Conservation (phyloP, 2,888 invertebrate species). For the Eucriotettix oculatus region DNA sequence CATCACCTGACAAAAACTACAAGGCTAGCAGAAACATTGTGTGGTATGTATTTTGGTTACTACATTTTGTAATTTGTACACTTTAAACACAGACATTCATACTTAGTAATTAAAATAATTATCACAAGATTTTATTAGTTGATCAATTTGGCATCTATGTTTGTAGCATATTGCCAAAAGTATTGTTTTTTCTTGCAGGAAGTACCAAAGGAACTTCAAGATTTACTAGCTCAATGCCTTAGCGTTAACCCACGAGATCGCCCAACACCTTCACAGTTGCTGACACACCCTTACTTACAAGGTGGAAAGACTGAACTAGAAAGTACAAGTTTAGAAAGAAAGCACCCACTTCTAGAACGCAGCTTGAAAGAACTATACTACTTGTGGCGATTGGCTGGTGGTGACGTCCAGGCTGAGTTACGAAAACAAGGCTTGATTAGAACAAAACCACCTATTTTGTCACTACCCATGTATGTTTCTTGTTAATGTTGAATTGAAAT, state of each 20-base stretch:
- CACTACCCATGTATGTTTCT: slow-evolving; percentile 37
- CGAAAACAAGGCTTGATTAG: slow-evolving; percentile 82
- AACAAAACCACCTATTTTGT: slow-evolving; percentile 59
- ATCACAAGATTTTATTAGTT: too few species aligned
- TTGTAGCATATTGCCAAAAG: not conserved
- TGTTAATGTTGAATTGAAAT: not conserved
- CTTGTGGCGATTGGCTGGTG: slow-evolving; percentile 91
- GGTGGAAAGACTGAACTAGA: slow-evolving; percentile 14
- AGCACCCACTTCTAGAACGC: slow-evolving; percentile 34
- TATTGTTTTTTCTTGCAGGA: slow-evolving; percentile 25
- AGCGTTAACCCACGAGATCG: slow-evolving; percentile 45
- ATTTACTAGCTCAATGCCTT: slow-evolving; percentile 53
- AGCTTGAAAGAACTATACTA: slow-evolving; percentile 75
- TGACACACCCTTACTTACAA: slow-evolving; percentile 36
- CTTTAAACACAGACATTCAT: too few species aligned
- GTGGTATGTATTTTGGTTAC: too few species aligned
- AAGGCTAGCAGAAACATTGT: too few species aligned
- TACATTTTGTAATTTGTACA: too few species aligned
- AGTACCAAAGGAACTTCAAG: slow-evolving; percentile 38
- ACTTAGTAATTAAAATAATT: too few species aligned
- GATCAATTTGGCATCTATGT: too few species aligned
- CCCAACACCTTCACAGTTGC: slow-evolving; percentile 41
- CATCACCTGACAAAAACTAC: too few species aligned
- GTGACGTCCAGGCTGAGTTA: slow-evolving; percentile 78
- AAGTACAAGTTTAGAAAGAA: not conserved